Evolutionary conservation across 2,888 invertebrate genomes (phyloP), one percentile per base, ranked within the genome.

Genomic region (Sclerodermus sp.): DNA sequence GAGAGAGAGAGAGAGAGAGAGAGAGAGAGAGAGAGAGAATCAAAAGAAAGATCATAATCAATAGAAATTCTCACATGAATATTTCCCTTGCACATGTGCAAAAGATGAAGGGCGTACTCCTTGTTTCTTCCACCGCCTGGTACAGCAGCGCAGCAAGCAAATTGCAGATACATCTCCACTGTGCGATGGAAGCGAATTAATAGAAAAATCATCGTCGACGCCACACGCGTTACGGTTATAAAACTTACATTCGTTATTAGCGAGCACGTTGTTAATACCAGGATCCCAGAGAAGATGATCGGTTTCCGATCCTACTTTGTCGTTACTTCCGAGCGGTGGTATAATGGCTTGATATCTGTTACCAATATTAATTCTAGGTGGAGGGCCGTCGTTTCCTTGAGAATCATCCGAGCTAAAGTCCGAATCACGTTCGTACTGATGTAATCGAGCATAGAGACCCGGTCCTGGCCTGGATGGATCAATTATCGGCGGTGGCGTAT

Each of bases 131-230:
- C 96, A 62, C 94, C 95, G 54, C 95, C 92, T 31, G 93, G 93
- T 71, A 96, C 90, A 50, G 93, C 94, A 49, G 95, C 94, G 74
- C 93, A 95, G 83, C 95, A 95, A 53, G 96, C 93, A 74, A 97
- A 88, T 79, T 96, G 94, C 83, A 95, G 87, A 82, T 93, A 96
- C 84, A 91, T 90, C 78, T 93, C 90, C 77, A 93, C 93, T 93
- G 83, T 29, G n/a, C n/a, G n/a, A n/a, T n/a, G n/a, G n/a, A n/a
- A n/a, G n/a, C n/a, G n/a, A n/a, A n/a, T n/a, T n/a, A n/a, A n/a
- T n/a, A n/a, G n/a, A 17, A 39, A 14, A 39, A 6, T 39, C 39
- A 39, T n/a, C n/a, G n/a, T n/a, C n/a, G n/a, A n/a, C n/a, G n/a
- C n/a, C n/a, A n/a, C n/a, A n/a, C n/a, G n/a, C n/a, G n/a, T n/a